Evolutionary conservation across 2,888 invertebrate species (phyloP), one percentile per base, ranked within the genome.

Genomic region (Molorchus minor): DNA sequence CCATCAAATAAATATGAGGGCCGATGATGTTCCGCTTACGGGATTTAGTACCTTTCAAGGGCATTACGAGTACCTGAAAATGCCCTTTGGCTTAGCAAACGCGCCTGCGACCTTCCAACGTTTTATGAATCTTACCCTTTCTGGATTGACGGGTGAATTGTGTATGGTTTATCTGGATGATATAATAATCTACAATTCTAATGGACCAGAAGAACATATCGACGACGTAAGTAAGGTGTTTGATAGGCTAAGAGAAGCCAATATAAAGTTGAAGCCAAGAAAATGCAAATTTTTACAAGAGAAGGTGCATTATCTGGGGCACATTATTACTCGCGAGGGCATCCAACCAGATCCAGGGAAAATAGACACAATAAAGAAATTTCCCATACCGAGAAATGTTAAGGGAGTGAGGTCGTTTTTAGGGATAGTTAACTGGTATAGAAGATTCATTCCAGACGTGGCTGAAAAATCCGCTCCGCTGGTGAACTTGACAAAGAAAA

Each of bases 31-130:
- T 19, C 51, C 47, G 8, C n/a, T 49, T 1, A 62, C 58, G 4
- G 61, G 51, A 12, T 58, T 62, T 30, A 56, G 52, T 16, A 58
- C 61, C 13, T 51, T 35, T 30, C 25, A 40, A 19, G 53, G 56
- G 16, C 65, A 63, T 17, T 63, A 54, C 20, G 60, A 65, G 7
- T 65, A 63, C 21, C 12, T 25, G 2, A 62, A 60, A 33, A 55
- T 62, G 56, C 61, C 54, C 10, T 60, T 65, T 35, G 65, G 62
- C 3, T 30, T 65, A 2, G 52, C 35, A 7, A 60, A 58, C 12
- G 53, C 59, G 2, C 62, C 62, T 7, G 41, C 53, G 1, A 56
- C 65, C 2, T 65, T 65, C 25, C 58, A 63, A 25, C 20, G 57
- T 4, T 62, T 62, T 13, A 65, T 65, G 60, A 65, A 60, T 47